Base-by-base conservation (phyloP, 1,140 invertebrate genomes). In the Drosophila pruinosa region DNA sequence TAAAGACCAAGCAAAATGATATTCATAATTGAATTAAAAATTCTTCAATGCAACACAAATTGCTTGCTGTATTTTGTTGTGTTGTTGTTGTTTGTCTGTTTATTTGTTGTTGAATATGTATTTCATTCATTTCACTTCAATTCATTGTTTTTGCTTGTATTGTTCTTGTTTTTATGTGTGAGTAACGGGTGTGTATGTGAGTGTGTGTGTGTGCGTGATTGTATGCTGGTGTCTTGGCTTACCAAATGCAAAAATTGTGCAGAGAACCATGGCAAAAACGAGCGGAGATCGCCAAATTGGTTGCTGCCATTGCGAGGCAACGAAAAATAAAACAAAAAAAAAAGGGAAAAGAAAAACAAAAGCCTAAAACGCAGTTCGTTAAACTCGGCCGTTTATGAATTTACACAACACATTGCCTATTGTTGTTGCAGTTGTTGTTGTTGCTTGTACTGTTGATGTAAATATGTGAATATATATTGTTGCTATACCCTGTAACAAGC, bases 371-470 rank as follows among this genome's bases (percentile, higher is more conserved):
- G 47, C 61, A 86, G 82, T 86, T 86, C 82, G 75, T 88, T 86
- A 86, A 86, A 86, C 82, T 72, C 71, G 47, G 24, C 61, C 73
- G 82, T 68, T 86, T 86, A 88, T 88, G 62, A 77, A 79, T 83
- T 59, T 72, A 68, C 58, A 78, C 72, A 59, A 75, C 71, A 64
- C 72, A 63, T 72, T 65, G 72, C 72, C 62, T 61, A 68, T 65
- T 76, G 62, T 73, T 48, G 45, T 26, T 62, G 50, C 69, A 43
- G n/a, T 12, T 54, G 38, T 57, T 67, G 19, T 48, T 56, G 26
- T 26, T 65, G 31, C 31, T 67, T 6, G 57, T 7, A 26, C 17
- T 56, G 19, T 54, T 26, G 10, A 43, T 31, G 14, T 17, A 39
- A 39, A 39, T 39, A 39, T 39, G 15, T 39, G 15, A 39, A 39